phyloP scores from a whole-genome alignment of 1,140 invertebrate species.

The Drosophila micromelanica region DNA sequence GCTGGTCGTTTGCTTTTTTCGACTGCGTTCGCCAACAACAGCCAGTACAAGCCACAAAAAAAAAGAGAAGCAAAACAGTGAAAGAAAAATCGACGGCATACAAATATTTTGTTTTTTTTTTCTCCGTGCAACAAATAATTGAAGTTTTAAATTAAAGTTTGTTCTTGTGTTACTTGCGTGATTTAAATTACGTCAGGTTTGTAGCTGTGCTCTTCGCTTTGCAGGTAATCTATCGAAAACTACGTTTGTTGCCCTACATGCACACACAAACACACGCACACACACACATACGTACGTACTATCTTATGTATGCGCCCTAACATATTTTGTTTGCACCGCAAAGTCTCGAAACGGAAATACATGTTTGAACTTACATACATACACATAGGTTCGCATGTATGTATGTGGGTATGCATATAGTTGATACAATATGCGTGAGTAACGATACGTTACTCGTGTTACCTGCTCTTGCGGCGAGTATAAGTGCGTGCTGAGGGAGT shows the following conservation, averaged over 20 bases:
- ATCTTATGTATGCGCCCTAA: constrained; percentile 19
- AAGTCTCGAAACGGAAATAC: constrained; percentile 39
- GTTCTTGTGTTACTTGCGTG: constrained; percentile 1
- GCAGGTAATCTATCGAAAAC: constrained; percentile 19
- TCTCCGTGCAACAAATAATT: constrained; percentile 10
- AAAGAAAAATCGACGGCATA: constrained; percentile 1
- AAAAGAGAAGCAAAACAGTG: constrained; percentile 6
- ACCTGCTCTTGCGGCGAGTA: constrained; percentile 26
- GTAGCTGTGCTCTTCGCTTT: constrained; percentile 10
- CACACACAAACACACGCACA: not conserved
- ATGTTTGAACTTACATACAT: constrained; percentile 5
- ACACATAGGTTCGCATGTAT: not conserved
- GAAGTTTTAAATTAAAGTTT: constrained; percentile 1
- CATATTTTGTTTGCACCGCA: constrained; percentile 31
- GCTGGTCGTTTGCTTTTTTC: constrained; percentile 26
- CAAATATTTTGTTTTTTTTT: constrained; percentile 24
- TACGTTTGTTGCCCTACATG: constrained; percentile 19
- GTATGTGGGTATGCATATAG: constrained; percentile 8
- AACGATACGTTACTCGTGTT: constrained; percentile 27
- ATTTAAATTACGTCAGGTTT: constrained; percentile 14
- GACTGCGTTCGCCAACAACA: constrained; percentile 22
- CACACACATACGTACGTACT: not conserved
- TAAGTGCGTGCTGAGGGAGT: constrained; percentile 10
- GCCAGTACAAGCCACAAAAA: constrained; percentile 24
- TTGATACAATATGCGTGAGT: constrained; percentile 19